Percentiles rank a stretch among this genome's conserved stretches.
These are phyloP conservation scores for Parazoanthus darwini DNA, from an alignment of 92 coral and sea anemone species.

Conservation along the genomic window DNA sequence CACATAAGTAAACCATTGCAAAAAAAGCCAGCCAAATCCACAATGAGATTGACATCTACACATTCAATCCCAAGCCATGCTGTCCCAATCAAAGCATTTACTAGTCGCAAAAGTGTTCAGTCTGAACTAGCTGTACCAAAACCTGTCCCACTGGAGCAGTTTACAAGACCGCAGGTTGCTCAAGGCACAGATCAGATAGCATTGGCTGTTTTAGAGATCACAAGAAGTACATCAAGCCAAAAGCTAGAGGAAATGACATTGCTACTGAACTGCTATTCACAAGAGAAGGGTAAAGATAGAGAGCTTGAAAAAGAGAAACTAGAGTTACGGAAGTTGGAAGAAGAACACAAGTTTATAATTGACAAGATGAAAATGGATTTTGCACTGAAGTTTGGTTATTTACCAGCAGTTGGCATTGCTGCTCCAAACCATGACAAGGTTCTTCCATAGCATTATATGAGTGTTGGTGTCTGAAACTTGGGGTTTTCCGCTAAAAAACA, in stretches of 20 bases:
- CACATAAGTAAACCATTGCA: neutral
- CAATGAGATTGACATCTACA: neutral
- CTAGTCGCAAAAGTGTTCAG: constrained; percentile 5
- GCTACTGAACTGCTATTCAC: constrained; percentile 34
- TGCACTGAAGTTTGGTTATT: constrained; percentile 36
- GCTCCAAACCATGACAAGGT: neutral
- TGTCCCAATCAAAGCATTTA: neutral
- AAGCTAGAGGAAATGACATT: constrained; percentile 31
- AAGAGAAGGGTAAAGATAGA: constrained; percentile 33
- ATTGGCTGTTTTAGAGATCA: constrained; percentile 15
- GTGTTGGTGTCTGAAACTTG: neutral
- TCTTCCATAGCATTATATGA: neutral
- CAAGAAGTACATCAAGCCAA: constrained; percentile 17
- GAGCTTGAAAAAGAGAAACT: constrained; percentile 33
- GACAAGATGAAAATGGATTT: constrained; percentile 43
- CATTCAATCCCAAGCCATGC: constrained; percentile 10
- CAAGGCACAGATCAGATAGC: constrained; percentile 27
- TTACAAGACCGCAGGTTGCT: neutral
- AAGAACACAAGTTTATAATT: constrained; percentile 31
- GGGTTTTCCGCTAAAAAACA: too few species aligned
- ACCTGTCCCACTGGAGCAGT: neutral
- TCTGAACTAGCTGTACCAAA: neutral
- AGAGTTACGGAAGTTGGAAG: constrained; percentile 15
- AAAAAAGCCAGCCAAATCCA: neutral
- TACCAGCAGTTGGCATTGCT: constrained; percentile 28